Percentiles rank a stretch among this genome's conserved stretches.
Conservation (phyloP, 2,888 invertebrate species). For the Sinhomidia bicolor region DNA sequence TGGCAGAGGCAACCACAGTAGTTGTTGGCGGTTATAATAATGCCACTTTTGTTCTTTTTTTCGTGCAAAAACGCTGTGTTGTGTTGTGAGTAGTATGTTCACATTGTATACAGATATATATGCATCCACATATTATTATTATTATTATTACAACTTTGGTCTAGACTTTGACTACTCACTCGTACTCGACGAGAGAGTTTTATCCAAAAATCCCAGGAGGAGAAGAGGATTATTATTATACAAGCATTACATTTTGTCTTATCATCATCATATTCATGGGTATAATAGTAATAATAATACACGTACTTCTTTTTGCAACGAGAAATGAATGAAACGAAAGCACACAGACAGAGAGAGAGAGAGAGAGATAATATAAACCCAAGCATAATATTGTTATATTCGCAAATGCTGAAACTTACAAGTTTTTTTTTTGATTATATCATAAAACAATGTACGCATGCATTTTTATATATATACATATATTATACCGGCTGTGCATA, state of each 20-base stretch:
- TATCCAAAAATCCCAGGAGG: not conserved
- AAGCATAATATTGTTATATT: constrained; percentile 9
- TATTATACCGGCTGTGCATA: not conserved
- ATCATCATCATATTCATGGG: too few relatives aligned
- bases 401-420: constrained; percentile 16
- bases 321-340: not conserved
- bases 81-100: too few relatives aligned
- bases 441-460: constrained; percentile 24
- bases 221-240: too few relatives aligned
- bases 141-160: too few relatives aligned
- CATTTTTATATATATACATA: too few relatives aligned
- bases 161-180: too few relatives aligned
- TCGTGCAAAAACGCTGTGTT: not conserved
- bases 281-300: not conserved
- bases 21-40: constrained; percentile 39
- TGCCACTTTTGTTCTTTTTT: constrained; percentile 38
- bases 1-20: constrained; percentile 9
- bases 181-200: too few relatives aligned
- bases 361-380: not conserved
- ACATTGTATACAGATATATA: too few relatives aligned
- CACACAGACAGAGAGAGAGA: not conserved
- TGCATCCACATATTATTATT: not conserved
- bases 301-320: not conserved
- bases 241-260: too few relatives aligned
- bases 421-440: constrained; percentile 22